Base-by-base conservation (phyloP, 2,888 invertebrate species). In the Hetaerina titia region DNA sequence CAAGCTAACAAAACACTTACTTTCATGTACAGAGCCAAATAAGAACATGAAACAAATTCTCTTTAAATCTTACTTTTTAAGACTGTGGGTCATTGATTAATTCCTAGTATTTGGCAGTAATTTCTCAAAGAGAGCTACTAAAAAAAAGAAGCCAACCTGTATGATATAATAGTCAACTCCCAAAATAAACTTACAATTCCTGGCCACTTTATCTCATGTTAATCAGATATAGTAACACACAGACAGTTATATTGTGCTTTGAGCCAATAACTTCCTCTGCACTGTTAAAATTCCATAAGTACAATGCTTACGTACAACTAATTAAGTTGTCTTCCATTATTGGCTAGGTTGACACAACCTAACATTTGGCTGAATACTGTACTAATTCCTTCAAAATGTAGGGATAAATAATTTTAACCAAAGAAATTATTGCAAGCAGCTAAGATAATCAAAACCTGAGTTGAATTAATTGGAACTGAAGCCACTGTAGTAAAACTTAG, bases 291-390 rank as follows among this genome's bases (percentile, higher is more conserved):
- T 69, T 92, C 69, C 92, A 56, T 92, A 92, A 92, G 92, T 92
- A 92, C 92, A 92, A 92, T 64, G 69, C 92, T 92, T 92, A 92
- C n/a, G 45, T 92, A 92, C 56, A 92, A 92, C 92, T 92, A 92
- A 92, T 92, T 74, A 92, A 64, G 92, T 92, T 92, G 92, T 92
- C 69, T 90, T 90, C 69, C 69, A 64, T 92, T 56, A 64, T 64
- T 92, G 92, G 92, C 92, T 92, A 92, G 92, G 92, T 92, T 92
- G 64, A 64, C 92, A 74, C 69, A 92, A 92, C 92, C 92, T 92
- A 92, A 64, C 45, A 64, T 74, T 92, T n/a, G 69, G 69, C 69
- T 56, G 92, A 92, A 92, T 92, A 92, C 92, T 92, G 92, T 74
- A 92, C 69, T 92, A 69, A 92, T 92, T 92, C 57, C 92, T 69